Percentiles rank a stretch among this genome's conserved stretches.
Conservation (phyloP, 2,113 vertebrate species). For the Gobius niger region DNA sequence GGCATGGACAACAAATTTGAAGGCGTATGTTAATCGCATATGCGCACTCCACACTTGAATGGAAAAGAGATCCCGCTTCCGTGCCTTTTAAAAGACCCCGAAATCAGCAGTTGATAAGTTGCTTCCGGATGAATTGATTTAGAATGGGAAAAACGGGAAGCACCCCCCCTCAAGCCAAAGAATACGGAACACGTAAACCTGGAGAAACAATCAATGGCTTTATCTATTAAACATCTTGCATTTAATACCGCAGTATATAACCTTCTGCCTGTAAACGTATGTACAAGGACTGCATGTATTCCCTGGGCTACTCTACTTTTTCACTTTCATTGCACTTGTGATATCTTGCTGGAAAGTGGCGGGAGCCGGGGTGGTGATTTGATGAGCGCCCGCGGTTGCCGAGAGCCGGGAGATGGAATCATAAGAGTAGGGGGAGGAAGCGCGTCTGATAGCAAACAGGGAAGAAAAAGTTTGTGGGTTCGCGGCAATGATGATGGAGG, state of each 20-base stretch:
- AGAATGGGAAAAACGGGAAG: conserved; percentile 59
- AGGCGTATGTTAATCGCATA: conserved; percentile 59
- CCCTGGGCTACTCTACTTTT: conserved; percentile 20
- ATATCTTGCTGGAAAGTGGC: conserved; percentile 14
- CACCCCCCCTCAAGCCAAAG: conserved; percentile 39
- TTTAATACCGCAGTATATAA: conserved; percentile 55
- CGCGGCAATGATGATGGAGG: conserved; percentile 25
- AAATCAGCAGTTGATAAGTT: conserved; percentile 67
- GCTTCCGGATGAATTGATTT: conserved; percentile 66
- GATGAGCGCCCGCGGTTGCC: conserved; percentile 32
- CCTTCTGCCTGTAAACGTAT: conserved; percentile 35
- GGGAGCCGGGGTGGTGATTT: conserved; percentile 25
- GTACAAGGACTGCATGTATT: conserved; percentile 26
- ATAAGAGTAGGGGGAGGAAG: conserved; percentile 48
- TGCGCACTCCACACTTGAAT: conserved; percentile 43
- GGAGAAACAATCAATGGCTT: conserved; percentile 60
- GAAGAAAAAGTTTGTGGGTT: conserved; percentile 1
- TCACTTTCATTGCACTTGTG: conserved; percentile 19
- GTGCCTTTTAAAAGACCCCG: conserved; percentile 47
- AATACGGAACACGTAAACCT: conserved; percentile 45
- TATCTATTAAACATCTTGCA: conserved; percentile 69
- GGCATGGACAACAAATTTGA: conserved; percentile 38
- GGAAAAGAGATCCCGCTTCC: conserved; percentile 64
- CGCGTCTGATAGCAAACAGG: conserved; percentile 37
- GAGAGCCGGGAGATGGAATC: conserved; percentile 35